Evolutionary conservation across 1,140 invertebrate species (phyloP).

Genomic region (Drosophila repleta): DNA sequence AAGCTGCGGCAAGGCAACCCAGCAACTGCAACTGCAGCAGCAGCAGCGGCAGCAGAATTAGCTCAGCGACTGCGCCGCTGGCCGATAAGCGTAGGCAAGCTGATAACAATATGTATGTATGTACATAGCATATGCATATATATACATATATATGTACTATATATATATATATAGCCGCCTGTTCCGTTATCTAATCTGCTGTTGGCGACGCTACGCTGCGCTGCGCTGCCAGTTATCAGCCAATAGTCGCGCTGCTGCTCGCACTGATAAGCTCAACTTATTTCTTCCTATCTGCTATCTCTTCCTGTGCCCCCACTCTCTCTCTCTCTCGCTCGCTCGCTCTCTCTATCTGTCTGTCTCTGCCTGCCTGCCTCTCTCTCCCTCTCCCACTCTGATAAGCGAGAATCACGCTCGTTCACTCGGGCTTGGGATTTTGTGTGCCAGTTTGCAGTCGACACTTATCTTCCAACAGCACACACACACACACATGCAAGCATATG

Average conservation of each 20-base stretch:
- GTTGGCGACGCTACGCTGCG: constrained; percentile 12
- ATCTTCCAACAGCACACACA: constrained; percentile 24
- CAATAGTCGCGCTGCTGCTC: constrained; percentile 20
- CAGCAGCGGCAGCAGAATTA: not conserved
- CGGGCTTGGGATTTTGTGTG: constrained; percentile 35
- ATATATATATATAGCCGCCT: not conserved
- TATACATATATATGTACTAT: not conserved
- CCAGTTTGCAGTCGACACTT: constrained; percentile 41
- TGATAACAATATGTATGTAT: not conserved
- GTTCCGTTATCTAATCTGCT: constrained; percentile 42
- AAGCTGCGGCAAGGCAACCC: constrained; percentile 16
- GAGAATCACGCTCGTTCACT: constrained; percentile 41
- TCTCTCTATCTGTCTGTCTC: constrained; percentile 29
- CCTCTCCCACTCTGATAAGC: constrained; percentile 23
- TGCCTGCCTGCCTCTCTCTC: constrained; percentile 15
- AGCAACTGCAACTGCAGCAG: constrained; percentile 6
- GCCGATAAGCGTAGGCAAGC: not conserved
- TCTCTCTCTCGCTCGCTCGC: constrained; percentile 8
- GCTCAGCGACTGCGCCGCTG: constrained; percentile 2
- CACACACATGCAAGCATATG: not conserved
- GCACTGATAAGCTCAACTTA: constrained; percentile 46
- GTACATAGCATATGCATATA: not conserved
- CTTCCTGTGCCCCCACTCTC: constrained; percentile 32
- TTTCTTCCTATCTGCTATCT: constrained; percentile 53
- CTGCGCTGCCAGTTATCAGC: constrained; percentile 28